phyloP scores from a whole-genome alignment of 37 sponge, comb jelly and placozoan species.

The Mnemiopsis leidyi region DNA sequence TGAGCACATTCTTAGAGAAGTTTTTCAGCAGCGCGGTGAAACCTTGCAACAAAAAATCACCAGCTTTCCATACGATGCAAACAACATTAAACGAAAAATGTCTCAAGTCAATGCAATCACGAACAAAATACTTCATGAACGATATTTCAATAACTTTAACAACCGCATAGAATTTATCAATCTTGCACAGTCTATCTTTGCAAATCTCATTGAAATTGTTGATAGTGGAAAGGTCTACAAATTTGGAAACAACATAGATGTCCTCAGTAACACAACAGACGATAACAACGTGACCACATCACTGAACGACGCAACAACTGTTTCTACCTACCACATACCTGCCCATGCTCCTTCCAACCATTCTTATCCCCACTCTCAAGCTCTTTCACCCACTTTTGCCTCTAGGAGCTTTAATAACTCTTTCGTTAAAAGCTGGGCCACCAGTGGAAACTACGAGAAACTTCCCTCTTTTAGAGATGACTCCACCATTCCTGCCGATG shows the following conservation, averaged over 20 bases:
- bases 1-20: constrained; percentile 20
- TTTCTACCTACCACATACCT: constrained; percentile 4
- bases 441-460: constrained; percentile 47
- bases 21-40: constrained; percentile 13
- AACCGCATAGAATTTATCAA: constrained; percentile 27
- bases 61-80: constrained; percentile 28
- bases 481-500: constrained; percentile 6
- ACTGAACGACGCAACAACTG: not conserved
- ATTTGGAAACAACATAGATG: not conserved
- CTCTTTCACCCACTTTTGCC: not conserved
- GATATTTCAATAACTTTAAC: constrained; percentile 6
- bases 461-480: not conserved
- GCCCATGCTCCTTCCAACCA: not conserved
- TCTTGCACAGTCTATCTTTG: not conserved
- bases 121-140: constrained; percentile 3
- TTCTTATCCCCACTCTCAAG: not conserved
- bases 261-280: constrained; percentile 27
- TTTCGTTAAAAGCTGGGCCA: not conserved
- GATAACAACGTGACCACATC: not conserved
- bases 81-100: constrained; percentile 33
- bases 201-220: not conserved
- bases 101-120: constrained; percentile 20
- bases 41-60: not conserved
- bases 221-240: not conserved
- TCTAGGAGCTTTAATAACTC: not conserved